phyloP scores from a whole-genome alignment of 2,888 invertebrate genomes.

The Thyatira batis region DNA sequence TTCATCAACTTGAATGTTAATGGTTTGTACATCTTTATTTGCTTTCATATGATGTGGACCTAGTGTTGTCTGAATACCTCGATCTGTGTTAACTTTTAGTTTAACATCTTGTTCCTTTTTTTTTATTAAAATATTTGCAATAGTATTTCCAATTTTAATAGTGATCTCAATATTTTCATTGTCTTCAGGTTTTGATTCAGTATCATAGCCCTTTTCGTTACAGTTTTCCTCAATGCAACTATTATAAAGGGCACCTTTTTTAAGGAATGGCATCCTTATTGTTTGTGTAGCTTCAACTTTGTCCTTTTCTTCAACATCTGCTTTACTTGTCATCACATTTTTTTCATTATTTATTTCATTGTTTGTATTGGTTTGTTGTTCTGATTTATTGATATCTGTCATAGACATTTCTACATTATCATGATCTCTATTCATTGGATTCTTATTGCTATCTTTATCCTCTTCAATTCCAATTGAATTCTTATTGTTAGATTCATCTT shows the following conservation, averaged over 20 bases:
- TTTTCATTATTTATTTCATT: constrained; percentile 1
- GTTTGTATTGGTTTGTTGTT: not conserved
- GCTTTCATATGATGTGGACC: constrained; percentile 26
- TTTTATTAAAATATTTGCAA: constrained; percentile 65
- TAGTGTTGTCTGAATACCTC: constrained; percentile 61
- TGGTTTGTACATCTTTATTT: constrained; percentile 26
- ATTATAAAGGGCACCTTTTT: constrained; percentile 38
- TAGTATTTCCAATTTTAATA: constrained; percentile 64
- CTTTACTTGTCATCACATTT: constrained; percentile 4
- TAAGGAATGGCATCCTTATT: constrained; percentile 51
- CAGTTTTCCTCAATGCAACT: constrained; percentile 14
- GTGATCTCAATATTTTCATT: constrained; percentile 68
- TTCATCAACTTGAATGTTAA: constrained; percentile 33
- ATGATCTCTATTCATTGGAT: not conserved
- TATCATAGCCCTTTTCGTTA: constrained; percentile 24
- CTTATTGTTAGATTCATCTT: constrained; percentile 6
- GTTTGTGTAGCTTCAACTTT: constrained; percentile 10
- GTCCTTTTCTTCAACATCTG: constrained; percentile 6
- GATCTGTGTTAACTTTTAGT: constrained; percentile 61
- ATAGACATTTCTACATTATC: not conserved
- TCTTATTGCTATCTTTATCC: constrained; percentile 2
- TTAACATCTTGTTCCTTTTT: constrained; percentile 62
- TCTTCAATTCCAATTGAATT: constrained; percentile 1
- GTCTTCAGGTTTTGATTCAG: constrained; percentile 22
- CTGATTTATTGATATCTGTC: not conserved